A percentile compares a stretch with the other conserved stretches of the same genome.
Conservation (phyloP, 2,113 vertebrate species). For the Ctenomys sociabilis region DNA sequence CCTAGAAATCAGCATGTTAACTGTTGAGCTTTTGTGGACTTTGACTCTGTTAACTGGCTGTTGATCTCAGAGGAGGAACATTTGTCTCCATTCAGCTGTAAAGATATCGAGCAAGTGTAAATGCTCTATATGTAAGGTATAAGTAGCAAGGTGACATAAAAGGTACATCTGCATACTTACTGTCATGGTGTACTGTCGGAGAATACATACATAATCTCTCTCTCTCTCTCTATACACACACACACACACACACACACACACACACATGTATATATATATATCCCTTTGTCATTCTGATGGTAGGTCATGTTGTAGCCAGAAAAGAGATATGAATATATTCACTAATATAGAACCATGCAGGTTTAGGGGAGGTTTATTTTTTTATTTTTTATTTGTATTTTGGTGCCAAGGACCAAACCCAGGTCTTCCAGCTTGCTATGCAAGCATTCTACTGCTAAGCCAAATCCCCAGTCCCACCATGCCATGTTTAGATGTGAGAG, state of each 20-base stretch:
- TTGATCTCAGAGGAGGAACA: conserved; percentile 53
- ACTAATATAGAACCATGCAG: neutral
- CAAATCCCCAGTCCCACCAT: no score
- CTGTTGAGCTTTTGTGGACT: conserved; percentile 41
- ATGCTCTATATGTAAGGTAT: conserved; percentile 37
- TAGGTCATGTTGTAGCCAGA: neutral
- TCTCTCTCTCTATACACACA: no score
- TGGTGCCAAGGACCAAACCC: no score
- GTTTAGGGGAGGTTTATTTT: no score
- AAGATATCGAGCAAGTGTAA: conserved; percentile 59
- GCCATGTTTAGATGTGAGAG: neutral
- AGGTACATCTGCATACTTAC: conserved; percentile 13
- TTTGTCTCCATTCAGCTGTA: conserved; percentile 64
- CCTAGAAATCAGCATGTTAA: conserved; percentile 67
- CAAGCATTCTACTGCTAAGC: no score
- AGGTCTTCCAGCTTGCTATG: no score
- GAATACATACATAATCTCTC: neutral
- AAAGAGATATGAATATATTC: conserved; percentile 16
- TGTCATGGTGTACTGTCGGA: neutral
- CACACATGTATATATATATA: no score
- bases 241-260: no score
- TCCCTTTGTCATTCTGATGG: neutral
- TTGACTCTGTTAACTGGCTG: conserved; percentile 60
- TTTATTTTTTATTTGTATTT: no score
- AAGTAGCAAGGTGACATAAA: conserved; percentile 49